These are phyloP conservation scores for Phengaris alcon DNA, from an alignment of 2,888 invertebrate genomes.

Conservation along the genomic window DNA sequence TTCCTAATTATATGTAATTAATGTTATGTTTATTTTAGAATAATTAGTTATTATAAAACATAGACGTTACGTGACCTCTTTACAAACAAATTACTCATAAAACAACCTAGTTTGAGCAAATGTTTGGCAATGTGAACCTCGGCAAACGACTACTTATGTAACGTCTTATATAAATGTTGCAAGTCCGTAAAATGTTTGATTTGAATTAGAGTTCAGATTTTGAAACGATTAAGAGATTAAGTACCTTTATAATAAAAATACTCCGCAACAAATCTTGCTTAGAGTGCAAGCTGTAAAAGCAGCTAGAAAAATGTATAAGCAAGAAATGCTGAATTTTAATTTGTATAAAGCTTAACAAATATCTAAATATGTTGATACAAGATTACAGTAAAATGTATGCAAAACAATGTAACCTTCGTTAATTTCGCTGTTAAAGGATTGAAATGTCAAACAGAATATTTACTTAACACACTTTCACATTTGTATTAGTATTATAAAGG, in stretches of 20 bases:
- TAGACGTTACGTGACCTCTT: slow-evolving; percentile 25
- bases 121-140: slow-evolving; percentile 35
- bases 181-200: slow-evolving; percentile 9
- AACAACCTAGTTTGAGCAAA: slow-evolving; percentile 27
- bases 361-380: neutral
- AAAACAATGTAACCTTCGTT: neutral
- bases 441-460: slow-evolving; percentile 15
- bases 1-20: neutral
- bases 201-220: slow-evolving; percentile 8
- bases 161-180: slow-evolving; percentile 60
- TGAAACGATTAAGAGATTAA: neutral
- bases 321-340: neutral
- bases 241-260: neutral
- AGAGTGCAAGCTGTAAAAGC: neutral
- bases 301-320: neutral
- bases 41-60: slow-evolving; percentile 19
- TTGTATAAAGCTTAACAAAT: neutral
- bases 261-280: neutral
- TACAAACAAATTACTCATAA: slow-evolving; percentile 24
- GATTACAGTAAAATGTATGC: neutral
- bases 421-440: neutral
- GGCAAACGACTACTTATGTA: slow-evolving; percentile 63
- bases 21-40: slow-evolving; percentile 10
- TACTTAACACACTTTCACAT: slow-evolving; percentile 16
- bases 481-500: slow-evolving; percentile 20